Conservation (phyloP, 2,797 vertebrate genomes). For the Tarsius wallacei region DNA sequence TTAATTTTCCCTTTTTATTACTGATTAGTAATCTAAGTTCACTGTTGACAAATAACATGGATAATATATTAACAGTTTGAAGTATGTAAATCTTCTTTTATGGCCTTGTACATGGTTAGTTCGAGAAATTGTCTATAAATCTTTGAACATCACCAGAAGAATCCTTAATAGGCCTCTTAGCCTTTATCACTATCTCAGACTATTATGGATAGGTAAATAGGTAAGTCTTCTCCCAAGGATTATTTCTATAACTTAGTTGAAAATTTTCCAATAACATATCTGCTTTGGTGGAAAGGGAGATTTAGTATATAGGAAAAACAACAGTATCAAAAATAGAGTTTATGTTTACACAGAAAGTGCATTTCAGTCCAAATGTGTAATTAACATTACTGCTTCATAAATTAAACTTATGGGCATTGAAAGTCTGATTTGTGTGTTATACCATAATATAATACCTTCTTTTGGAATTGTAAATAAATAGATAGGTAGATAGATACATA, state of each 20-base stretch:
- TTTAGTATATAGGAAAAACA: constrained; percentile 38
- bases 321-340: neutral
- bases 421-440: constrained; percentile 4
- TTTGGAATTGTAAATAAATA: neutral
- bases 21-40: neutral
- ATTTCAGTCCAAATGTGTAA: constrained; percentile 37
- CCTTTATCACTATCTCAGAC: neutral
- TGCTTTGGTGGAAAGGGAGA: constrained; percentile 5
- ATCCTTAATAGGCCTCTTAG: neutral
- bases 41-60: neutral
- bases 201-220: neutral
- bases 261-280: neutral
- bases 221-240: neutral
- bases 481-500: neutral
- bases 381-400: neutral
- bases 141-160: neutral
- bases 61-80: neutral
- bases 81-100: constrained; percentile 12
- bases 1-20: neutral
- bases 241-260: neutral
- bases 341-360: neutral
- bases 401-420: neutral
- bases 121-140: neutral
- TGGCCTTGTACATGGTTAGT: neutral
- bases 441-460: neutral